Evolutionary conservation across 2,888 invertebrate genomes (phyloP).

Genomic region (Polyploca ridens): DNA sequence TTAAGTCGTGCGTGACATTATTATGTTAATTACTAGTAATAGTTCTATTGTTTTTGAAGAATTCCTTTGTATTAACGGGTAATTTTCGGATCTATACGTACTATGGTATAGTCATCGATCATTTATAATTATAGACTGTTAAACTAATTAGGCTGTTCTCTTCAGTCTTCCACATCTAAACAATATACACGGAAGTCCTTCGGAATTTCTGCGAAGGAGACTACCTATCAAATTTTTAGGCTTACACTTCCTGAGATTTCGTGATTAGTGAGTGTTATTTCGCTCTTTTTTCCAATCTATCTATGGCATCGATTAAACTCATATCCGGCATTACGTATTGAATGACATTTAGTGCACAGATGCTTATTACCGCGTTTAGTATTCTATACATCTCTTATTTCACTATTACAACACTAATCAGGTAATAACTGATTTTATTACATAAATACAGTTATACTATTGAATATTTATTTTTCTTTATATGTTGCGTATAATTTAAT

Average conservation of each 20-base stretch:
- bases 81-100: neutral
- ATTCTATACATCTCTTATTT: neutral
- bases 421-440: constrained; percentile 7
- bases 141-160: neutral
- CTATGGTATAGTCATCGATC: neutral
- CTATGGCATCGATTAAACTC: neutral
- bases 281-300: neutral
- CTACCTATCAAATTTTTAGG: too few relatives aligned
- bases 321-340: neutral
- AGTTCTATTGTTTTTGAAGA: constrained; percentile 2
- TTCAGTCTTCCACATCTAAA: neutral
- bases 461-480: neutral
- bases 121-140: constrained; percentile 4
- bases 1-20: neutral
- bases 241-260: too few relatives aligned
- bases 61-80: neutral
- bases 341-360: neutral
- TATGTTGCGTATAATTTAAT: neutral
- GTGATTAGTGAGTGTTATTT: too few relatives aligned
- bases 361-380: neutral
- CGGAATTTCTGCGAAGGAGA: too few relatives aligned
- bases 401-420: neutral
- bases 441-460: neutral
- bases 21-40: neutral
- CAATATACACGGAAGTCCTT: neutral